Evolutionary conservation across 2,888 invertebrate genomes (phyloP), one percentile per base, ranked within the genome.

Genomic region (Spilarctia lutea): DNA sequence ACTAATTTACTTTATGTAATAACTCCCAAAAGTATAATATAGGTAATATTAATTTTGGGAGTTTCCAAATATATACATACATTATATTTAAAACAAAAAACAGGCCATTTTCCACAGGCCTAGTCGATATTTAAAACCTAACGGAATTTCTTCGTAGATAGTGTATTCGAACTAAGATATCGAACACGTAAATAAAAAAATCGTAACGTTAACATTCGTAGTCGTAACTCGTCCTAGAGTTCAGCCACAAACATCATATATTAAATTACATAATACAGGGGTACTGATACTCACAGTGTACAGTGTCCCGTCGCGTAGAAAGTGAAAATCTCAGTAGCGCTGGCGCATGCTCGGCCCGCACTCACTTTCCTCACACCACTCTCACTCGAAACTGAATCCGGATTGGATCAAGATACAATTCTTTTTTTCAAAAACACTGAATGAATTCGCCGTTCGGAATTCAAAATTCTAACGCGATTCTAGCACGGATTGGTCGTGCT

Each of bases 221-320:
- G 33, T 10, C 48, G n/a, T 33, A 18, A 67, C 65, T 68, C 48
- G n/a, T 72, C n/a, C 66, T 42, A 35, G 33, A 48, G 56, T 52
- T 70, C 16, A 67, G 30, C 56, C 63, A 67, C 69, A 77, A 82
- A 78, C 71, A 79, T n/a, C n/a, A n/a, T n/a, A n/a, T n/a, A n/a
- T n/a, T n/a, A n/a, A n/a, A n/a, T 88, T 85, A 87, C 83, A 84
- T 87, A 88, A 86, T 75, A 30, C 4, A 65, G 71, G 83, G 83
- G 79, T 83, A 86, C 87, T 83, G 78, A 81, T 81, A 91, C 94
- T 94, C 87, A 95, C 94, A 93, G 90, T 90, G 83, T 83, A 87
- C 86, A 87, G 88, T 90, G 92, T 93, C 93, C 93, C 93, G 91
- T 87, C 86, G 85, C 87, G 91, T 92, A 91, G 95, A 95, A 94